Evolutionary conservation across 2,888 invertebrate genomes (phyloP).

Genomic region (Lymantria dispar): DNA sequence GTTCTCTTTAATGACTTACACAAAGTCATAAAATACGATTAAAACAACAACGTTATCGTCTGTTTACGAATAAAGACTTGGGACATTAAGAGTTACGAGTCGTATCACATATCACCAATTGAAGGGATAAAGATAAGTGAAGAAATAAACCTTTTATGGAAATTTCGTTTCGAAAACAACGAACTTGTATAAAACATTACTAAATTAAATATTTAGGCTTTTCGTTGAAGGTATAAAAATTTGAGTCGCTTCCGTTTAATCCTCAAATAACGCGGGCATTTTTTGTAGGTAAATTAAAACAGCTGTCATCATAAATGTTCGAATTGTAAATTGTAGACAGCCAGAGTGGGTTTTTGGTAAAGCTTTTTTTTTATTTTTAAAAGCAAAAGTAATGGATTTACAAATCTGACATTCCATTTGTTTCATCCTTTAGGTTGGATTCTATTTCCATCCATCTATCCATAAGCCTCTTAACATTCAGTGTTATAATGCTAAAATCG

Average conservation of each 20-base stretch:
- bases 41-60: constrained; percentile 30
- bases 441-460: too few relatives aligned
- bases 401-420: too few relatives aligned
- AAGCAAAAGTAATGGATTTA: too few relatives aligned
- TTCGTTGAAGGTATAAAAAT: constrained; percentile 1
- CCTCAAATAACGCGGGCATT: background rate
- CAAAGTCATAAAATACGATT: constrained; percentile 20
- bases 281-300: background rate
- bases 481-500: too few relatives aligned
- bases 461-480: too few relatives aligned
- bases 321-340: background rate
- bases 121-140: constrained; percentile 40
- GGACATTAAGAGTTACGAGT: constrained; percentile 58
- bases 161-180: constrained; percentile 36
- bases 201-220: constrained; percentile 27
- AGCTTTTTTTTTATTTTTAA: too few relatives aligned
- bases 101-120: constrained; percentile 45
- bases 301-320: background rate
- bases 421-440: too few relatives aligned
- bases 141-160: constrained; percentile 44
- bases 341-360: too few relatives aligned
- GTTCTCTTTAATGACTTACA: constrained; percentile 15
- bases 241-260: background rate
- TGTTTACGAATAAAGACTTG: constrained; percentile 31
- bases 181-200: constrained; percentile 32